Evolutionary conservation across 2,888 invertebrate genomes (phyloP), one percentile per base, ranked within the genome.

Genomic region (Lithophane socia): DNA sequence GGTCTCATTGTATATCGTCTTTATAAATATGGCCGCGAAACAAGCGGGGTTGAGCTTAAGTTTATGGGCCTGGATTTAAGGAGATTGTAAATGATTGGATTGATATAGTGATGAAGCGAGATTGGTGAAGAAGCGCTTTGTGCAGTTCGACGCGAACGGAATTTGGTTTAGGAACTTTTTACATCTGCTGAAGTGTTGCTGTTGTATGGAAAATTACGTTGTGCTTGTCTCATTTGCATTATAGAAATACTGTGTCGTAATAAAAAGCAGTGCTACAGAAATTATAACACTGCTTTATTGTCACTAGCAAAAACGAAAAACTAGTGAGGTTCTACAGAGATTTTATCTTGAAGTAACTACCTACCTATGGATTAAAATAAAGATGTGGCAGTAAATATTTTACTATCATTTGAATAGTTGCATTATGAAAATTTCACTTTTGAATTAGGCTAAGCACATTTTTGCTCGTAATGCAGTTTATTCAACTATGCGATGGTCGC

Each of bases 1-100:
- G 87, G 87, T 88, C 90, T 89, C 89, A 90, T 92, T 92, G 88
- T 88, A 88, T 87, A 90, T 87, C 87, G 86, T 86, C 88, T 78
- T 89, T 88, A 84, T 85, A 89, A 79, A 89, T 87, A 87, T 78
- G 87, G 88, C 83, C 75, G 58, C 73, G 72, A 85, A 87, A 87
- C 82, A 83, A 88, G 88, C 82, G 85, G 77, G 58, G 29, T 52
- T n/a, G 24, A 42, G 74, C 74, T 67, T 52, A 56, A 24, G 60
- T 73, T 85, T 76, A 82, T 77, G 72, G 67, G 16, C n/a, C 18
- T 12, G 60, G 75, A 44, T 83, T 73, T 69, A 68, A n/a, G 73
- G 29, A 61, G 64, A 24, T 69, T 58, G 54, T 29, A 9, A 73
- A 73, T 24, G 52, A 65, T 65, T 79, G 12, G 13, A 60, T 79